Evolutionary conservation across 2,797 vertebrate genomes (phyloP).

Genomic region (Glyptemys insculpta): DNA sequence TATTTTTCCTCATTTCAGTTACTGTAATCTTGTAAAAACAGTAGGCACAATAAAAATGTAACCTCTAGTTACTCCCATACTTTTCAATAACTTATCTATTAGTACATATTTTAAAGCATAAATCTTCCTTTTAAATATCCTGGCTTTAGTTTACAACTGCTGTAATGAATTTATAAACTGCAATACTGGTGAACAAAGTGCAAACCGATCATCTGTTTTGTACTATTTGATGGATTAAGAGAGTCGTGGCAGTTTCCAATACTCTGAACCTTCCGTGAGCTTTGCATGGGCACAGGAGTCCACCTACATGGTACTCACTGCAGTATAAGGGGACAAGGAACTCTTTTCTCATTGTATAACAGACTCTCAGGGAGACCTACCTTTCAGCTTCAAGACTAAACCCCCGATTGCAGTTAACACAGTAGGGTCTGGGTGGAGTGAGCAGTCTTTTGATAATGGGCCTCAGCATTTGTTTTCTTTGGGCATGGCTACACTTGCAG

Average conservation of each 20-base stretch:
- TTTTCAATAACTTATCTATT: background rate
- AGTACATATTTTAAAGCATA: background rate
- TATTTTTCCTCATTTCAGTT: background rate
- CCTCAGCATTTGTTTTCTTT: background rate
- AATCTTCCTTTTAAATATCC: background rate
- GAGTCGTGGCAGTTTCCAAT: background rate
- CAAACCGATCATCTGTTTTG: background rate
- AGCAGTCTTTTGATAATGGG: background rate
- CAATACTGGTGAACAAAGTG: background rate
- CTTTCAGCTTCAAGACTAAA: background rate
- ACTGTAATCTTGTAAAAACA: background rate
- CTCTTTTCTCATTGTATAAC: background rate
- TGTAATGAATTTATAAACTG: background rate
- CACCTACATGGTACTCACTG: no score
- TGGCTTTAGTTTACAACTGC: background rate
- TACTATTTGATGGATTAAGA: background rate
- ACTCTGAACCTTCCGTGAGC: background rate
- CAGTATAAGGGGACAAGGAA: background rate
- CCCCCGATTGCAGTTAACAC: background rate
- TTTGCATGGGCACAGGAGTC: no score
- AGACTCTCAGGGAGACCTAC: background rate
- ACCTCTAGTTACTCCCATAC: background rate
- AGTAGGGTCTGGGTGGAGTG: background rate
- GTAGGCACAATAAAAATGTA: background rate
- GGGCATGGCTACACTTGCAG: no score